Percentiles rank a stretch among this genome's conserved stretches.
Evolutionary conservation across 2,113 vertebrate genomes (phyloP).

Genomic region (Calidris pugnax): DNA sequence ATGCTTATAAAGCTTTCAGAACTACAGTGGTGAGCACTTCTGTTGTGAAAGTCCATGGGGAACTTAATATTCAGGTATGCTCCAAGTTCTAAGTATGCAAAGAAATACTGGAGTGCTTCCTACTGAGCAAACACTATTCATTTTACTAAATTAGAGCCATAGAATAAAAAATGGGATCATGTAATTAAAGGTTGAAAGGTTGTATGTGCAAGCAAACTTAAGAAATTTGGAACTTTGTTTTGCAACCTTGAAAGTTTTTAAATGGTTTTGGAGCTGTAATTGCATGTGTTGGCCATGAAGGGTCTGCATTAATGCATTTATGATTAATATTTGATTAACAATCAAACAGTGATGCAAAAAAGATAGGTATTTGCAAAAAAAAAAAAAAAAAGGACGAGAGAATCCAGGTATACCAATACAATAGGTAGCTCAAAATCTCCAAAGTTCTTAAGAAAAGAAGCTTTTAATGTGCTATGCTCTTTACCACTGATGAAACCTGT

Average conservation of each 20-base stretch:
- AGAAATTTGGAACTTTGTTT: not conserved
- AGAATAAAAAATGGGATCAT: not conserved
- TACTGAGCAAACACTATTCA: not conserved
- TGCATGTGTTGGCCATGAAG: not conserved
- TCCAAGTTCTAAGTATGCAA: not conserved
- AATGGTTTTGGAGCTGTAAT: not conserved
- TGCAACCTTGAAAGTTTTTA: not conserved
- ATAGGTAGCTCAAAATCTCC: not conserved
- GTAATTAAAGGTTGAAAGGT: not conserved
- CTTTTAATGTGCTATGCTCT: not conserved
- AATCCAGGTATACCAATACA: not conserved
- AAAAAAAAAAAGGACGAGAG: not conserved
- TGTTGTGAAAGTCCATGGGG: not conserved
- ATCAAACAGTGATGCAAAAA: not conserved
- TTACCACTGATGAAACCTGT: not conserved
- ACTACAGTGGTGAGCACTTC: not conserved
- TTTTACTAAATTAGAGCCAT: not conserved
- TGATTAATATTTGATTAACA: not conserved
- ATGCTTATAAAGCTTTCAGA: not conserved
- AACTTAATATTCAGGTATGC: slow-evolving; percentile 10
- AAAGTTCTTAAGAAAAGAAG: not conserved
- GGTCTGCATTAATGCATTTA: not conserved
- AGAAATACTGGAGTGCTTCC: slow-evolving; percentile 6
- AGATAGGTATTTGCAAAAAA: not conserved
- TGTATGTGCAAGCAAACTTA: not conserved